Evolutionary conservation across 2,113 vertebrate genomes (phyloP).

Genomic region (Perognathus longimembris): DNA sequence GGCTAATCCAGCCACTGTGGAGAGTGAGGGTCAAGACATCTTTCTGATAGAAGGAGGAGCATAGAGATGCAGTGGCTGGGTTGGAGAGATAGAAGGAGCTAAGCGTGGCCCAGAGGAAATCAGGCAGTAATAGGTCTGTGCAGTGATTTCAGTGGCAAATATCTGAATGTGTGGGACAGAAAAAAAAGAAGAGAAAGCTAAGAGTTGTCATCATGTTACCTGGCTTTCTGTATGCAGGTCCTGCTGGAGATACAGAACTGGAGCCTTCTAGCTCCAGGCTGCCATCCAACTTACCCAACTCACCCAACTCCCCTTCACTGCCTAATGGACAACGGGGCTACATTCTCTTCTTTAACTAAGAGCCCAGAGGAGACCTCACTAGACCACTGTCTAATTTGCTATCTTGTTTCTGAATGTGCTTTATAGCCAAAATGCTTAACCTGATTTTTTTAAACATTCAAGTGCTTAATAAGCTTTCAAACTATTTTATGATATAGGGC

Average conservation of each 20-base stretch:
- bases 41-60: neutral
- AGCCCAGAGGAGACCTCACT: constrained; percentile 22
- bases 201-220: neutral
- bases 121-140: neutral
- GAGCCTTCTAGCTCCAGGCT: neutral
- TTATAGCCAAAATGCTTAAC: constrained; percentile 40
- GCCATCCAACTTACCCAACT: neutral
- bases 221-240: constrained; percentile 46
- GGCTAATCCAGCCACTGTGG: neutral
- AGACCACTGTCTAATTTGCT: neutral
- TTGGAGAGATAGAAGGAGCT: neutral
- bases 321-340: constrained; percentile 28
- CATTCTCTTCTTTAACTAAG: constrained; percentile 59
- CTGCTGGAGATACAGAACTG: constrained; percentile 5
- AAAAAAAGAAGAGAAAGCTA: neutral
- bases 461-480: constrained; percentile 42
- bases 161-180: neutral
- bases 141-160: neutral
- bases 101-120: neutral
- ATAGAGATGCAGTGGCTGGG: neutral
- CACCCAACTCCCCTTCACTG: constrained; percentile 42
- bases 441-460: neutral
- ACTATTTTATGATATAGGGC: neutral
- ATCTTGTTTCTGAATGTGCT: constrained; percentile 39
- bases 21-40: neutral